Base-by-base conservation (phyloP, 2,888 invertebrate species). In the Nomada fabriciana region DNA sequence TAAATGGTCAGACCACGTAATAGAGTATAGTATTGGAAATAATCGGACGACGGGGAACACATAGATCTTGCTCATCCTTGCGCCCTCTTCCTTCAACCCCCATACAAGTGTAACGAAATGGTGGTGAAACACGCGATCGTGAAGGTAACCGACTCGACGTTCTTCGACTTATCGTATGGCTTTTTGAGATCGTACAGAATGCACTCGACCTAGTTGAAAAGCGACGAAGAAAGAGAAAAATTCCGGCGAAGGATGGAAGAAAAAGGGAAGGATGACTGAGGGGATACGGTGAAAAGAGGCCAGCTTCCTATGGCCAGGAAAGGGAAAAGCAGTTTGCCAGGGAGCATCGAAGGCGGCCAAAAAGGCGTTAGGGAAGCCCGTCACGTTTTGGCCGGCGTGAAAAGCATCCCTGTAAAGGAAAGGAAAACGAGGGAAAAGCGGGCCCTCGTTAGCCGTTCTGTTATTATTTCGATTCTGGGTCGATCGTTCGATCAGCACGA, bases 391-490 rank as follows among this genome's bases (percentile, higher is more conserved):
- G 64, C 72, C 76, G 68, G 77, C 82, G 86, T 85, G 85, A 88
- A 88, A 88, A 85, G 85, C 79, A 83, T 80, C 75, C 68, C 80
- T 78, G 74, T 60, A 72, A 76, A 72, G 82, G 77, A 82, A 82
- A 87, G 79, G 82, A 86, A 86, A 86, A 78, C 74, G 81, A 68
- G 74, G 82, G 85, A 77, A 88, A 82, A 85, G 78, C 82, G 67
- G 74, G 71, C 76, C 76, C 88, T 88, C 88, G 85, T 88, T 88
- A 88, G 86, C 79, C 70, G 86, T 65, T 76, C 85, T 85, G 87
- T 87, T 88, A 88, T 88, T 88, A 88, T 88, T 88, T 86, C 87
- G 87, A 87, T 88, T 70, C 78, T 85, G 74, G 84, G 81, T 84
- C 82, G 86, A 85, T 87, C 84, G 87, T 82, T 85, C 83, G 87